phyloP scores from a whole-genome alignment of 2,797 vertebrate species.

The Coendou prehensilis region DNA sequence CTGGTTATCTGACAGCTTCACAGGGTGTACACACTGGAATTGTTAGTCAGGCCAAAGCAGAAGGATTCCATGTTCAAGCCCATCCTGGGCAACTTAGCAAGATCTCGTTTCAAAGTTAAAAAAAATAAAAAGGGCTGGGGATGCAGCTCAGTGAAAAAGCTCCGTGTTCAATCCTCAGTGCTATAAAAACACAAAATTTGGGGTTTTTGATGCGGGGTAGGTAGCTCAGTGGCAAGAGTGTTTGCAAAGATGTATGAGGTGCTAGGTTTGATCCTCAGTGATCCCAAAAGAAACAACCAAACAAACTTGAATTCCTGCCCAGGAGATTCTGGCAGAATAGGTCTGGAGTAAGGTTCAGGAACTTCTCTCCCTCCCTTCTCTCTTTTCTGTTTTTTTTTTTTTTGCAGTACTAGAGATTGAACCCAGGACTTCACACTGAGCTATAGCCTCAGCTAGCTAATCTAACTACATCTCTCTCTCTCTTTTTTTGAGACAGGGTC shows the following conservation, averaged over 20 bases:
- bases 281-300: not conserved
- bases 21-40: not conserved
- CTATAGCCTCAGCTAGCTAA: not conserved
- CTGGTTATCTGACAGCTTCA: not conserved
- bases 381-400: not conserved
- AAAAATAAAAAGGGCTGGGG: not conserved
- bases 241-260: not conserved
- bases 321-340: constrained; percentile 32
- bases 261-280: not conserved
- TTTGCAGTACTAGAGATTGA: not conserved
- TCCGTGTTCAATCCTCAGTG: not conserved
- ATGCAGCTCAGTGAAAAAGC: no score
- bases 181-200: not conserved
- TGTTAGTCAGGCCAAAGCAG: not conserved
- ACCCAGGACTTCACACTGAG: not conserved
- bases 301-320: not conserved
- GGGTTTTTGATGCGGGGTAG: not conserved
- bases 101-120: not conserved
- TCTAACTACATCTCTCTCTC: no score
- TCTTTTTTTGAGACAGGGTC: no score
- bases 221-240: not conserved
- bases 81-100: not conserved
- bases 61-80: not conserved
- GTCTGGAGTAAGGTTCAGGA: not conserved
- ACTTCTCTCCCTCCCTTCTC: not conserved